These are phyloP conservation scores for Dermatemys mawii DNA, from an alignment of 2,113 vertebrate genomes.

Conservation along the genomic window DNA sequence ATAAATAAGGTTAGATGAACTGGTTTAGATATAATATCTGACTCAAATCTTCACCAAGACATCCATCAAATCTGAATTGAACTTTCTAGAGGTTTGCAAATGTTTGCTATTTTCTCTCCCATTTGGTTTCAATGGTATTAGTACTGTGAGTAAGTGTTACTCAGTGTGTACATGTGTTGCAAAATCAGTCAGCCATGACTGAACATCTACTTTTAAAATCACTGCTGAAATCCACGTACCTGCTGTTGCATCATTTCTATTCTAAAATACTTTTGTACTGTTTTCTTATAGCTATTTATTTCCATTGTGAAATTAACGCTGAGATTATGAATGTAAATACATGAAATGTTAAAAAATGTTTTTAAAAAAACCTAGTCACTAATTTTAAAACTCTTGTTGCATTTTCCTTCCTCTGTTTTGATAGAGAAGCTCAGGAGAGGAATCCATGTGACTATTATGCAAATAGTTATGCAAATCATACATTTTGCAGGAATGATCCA, in stretches of 20 bases:
- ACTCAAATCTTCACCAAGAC: background rate
- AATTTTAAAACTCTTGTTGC: background rate
- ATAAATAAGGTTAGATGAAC: background rate
- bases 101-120: background rate
- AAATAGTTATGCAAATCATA: background rate
- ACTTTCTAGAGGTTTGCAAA: background rate
- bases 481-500: background rate
- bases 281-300: background rate
- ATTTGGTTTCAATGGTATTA: background rate
- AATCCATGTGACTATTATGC: background rate
- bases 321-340: background rate
- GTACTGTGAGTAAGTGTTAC: background rate
- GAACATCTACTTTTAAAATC: background rate
- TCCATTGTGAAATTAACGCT: background rate
- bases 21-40: background rate
- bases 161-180: background rate
- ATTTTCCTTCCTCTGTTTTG: background rate
- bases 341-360: background rate
- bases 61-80: background rate
- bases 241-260: background rate
- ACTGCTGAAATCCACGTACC: background rate
- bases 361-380: background rate
- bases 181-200: background rate
- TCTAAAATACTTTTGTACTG: background rate
- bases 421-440: background rate